Base-by-base conservation (phyloP, 2,888 invertebrate genomes). In the Ctenicera cuprea region DNA sequence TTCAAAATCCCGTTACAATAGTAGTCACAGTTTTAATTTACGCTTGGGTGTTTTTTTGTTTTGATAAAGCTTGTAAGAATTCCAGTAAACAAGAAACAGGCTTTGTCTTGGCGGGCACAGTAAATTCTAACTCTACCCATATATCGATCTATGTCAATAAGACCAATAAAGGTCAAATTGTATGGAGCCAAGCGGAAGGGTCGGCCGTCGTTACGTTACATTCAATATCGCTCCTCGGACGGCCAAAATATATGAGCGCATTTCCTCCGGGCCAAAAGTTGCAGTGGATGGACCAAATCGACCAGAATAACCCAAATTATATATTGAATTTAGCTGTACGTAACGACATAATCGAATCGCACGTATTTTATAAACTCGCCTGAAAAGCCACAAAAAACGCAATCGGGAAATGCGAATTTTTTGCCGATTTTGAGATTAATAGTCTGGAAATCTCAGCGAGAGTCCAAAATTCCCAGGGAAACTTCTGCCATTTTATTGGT, bases 81-180 rank as follows among this genome's bases (percentile, higher is more conserved):
- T 48, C 22, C 22, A 45, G 43, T 66, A 66, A 66, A 66, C 38
- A 66, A 52, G 37, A 54, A 50, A 41, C n/a, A n/a, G n/a, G 12
- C 33, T 11, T 63, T 54, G 64, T 43, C 59, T 64, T 71, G 33
- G 48, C 26, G 54, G 63, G 3, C 22, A 1, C 41, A 8, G 52
- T 52, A 59, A 67, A 18, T 20, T 12, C 18, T 11, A 62, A 65
- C 57, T 41, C 65, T 45, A 33, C 62, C 43, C 48, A 61, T 67
- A 68, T 73, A 75, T 75, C 70, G 75, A 75, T 66, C 73, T 41
- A 48, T 67, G 75, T 73, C 75, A 75, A 75, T 75, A 75, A 75
- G 75, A 66, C 69, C 73, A 70, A 75, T 75, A 75, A 75, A 73
- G 75, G 75, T 75, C 75, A 73, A 75, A 75, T 69, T 73, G 75